These are phyloP conservation scores for Nycticebus coucang DNA, from an alignment of 2,113 vertebrate genomes.

Conservation along the genomic window DNA sequence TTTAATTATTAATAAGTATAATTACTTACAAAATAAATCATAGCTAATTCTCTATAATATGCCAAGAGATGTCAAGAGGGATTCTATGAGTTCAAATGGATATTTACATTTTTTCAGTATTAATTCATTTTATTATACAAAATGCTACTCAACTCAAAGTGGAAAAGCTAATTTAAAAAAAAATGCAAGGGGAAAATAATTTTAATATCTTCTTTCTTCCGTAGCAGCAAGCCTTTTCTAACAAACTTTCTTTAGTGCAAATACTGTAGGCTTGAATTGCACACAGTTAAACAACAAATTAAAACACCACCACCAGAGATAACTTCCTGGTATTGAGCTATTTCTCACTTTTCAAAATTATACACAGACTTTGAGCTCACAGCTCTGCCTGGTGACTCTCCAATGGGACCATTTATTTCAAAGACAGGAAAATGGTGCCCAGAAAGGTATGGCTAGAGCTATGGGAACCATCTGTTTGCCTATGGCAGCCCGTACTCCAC, in stretches of 20 bases:
- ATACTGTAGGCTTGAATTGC: conserved; percentile 86
- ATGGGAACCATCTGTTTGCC: conserved; percentile 63
- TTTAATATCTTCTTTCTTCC: conserved; percentile 84
- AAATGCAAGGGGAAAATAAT: conserved; percentile 56
- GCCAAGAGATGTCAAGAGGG: neutral
- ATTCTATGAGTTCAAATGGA: conserved; percentile 8
- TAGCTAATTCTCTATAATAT: neutral
- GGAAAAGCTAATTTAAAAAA: conserved; percentile 80
- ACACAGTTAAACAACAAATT: conserved; percentile 83
- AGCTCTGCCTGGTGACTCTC: conserved; percentile 73
- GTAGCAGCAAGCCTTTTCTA: conserved; percentile 89
- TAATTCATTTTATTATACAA: conserved; percentile 88
- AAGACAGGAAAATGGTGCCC: conserved; percentile 6
- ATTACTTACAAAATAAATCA: conserved; percentile 40
- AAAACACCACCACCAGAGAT: conserved; percentile 73
- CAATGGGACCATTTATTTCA: conserved; percentile 36
- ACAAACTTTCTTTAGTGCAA: conserved; percentile 89
- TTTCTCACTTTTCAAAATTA: conserved; percentile 71
- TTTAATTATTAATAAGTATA: neutral
- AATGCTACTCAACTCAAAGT: conserved; percentile 85
- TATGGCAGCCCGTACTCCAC: conserved; percentile 79
- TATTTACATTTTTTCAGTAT: conserved; percentile 73
- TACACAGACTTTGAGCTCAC: conserved; percentile 70
- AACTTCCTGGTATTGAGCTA: conserved; percentile 73
- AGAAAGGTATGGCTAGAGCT: conserved; percentile 57